A percentile compares a stretch with the other conserved stretches of the same genome.
Conservation (phyloP, 2,113 vertebrate species). For the Paraplagusia blochii region DNA sequence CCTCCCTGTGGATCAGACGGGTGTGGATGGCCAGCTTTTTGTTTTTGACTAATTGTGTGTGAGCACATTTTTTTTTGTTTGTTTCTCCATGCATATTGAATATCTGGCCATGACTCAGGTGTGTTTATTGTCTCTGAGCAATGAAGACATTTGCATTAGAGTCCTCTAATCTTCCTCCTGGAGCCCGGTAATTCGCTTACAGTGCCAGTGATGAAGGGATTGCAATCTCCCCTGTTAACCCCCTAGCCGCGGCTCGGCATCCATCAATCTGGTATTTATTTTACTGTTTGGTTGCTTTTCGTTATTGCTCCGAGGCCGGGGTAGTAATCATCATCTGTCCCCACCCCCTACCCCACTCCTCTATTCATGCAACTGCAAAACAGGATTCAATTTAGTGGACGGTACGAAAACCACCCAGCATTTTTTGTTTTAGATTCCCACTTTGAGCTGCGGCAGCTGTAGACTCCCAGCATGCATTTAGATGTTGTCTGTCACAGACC, state of each 20-base stretch:
- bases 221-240: conserved; percentile 23
- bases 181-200: conserved; percentile 10
- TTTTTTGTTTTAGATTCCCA: conserved; percentile 30
- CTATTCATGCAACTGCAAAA: background rate
- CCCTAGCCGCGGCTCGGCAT: conserved; percentile 12
- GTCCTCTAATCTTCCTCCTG: conserved; percentile 22
- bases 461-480: conserved; percentile 18
- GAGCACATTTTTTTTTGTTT: background rate
- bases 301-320: conserved; percentile 10
- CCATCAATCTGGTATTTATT: conserved; percentile 22
- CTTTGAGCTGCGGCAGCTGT: conserved; percentile 27
- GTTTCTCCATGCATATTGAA: background rate
- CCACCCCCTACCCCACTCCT: too few species aligned
- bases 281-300: conserved; percentile 17
- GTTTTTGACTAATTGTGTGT: background rate
- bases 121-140: conserved; percentile 21
- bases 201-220: conserved; percentile 21
- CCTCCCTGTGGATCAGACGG: conserved; percentile 28
- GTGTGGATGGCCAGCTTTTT: conserved; percentile 31
- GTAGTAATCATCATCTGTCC: conserved; percentile 17
- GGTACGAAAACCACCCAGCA: conserved; percentile 35
- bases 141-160: conserved; percentile 46
- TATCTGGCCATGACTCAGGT: conserved; percentile 4
- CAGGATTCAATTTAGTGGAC: conserved; percentile 28
- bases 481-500: conserved; percentile 22